phyloP scores from a whole-genome alignment of 2,113 vertebrate genomes.

The Microtus pennsylvanicus region DNA sequence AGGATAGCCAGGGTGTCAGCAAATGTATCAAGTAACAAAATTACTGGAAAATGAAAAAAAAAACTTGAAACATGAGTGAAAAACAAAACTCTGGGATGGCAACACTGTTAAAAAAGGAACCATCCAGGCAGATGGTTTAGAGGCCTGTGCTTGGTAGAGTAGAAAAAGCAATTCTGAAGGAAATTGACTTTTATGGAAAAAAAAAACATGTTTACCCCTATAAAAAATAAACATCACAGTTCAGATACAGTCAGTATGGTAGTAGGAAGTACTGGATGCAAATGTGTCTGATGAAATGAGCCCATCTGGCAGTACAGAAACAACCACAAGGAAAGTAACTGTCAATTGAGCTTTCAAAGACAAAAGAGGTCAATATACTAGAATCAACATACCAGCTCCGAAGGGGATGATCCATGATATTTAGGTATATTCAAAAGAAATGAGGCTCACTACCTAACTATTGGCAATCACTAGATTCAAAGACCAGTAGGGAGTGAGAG shows the following conservation, averaged over 20 bases:
- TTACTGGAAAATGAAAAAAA: constrained; percentile 72
- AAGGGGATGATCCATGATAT: neutral
- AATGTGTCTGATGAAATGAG: neutral
- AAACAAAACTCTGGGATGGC: constrained; percentile 16
- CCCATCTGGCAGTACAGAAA: neutral
- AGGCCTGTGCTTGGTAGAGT: constrained; percentile 29
- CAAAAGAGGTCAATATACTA: constrained; percentile 16
- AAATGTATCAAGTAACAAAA: constrained; percentile 79
- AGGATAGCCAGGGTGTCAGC: constrained; percentile 72
- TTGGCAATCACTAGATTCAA: neutral
- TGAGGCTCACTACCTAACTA: neutral
- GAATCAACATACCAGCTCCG: neutral
- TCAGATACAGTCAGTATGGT: neutral
- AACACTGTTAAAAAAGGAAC: constrained; percentile 20
- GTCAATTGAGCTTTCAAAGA: constrained; percentile 59
- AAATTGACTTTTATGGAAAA: constrained; percentile 15
- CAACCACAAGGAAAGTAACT: neutral
- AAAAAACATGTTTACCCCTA: neutral
- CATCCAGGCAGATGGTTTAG: constrained; percentile 14
- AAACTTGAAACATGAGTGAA: neutral
- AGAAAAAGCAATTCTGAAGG: constrained; percentile 68
- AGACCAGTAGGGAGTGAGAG: neutral
- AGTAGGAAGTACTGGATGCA: neutral
- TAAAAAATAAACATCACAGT: constrained; percentile 43
- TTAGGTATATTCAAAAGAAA: neutral